Evolutionary conservation across 2,888 invertebrate species (phyloP), one percentile per base, ranked within the genome.

Genomic region (Melanotus villosus): DNA sequence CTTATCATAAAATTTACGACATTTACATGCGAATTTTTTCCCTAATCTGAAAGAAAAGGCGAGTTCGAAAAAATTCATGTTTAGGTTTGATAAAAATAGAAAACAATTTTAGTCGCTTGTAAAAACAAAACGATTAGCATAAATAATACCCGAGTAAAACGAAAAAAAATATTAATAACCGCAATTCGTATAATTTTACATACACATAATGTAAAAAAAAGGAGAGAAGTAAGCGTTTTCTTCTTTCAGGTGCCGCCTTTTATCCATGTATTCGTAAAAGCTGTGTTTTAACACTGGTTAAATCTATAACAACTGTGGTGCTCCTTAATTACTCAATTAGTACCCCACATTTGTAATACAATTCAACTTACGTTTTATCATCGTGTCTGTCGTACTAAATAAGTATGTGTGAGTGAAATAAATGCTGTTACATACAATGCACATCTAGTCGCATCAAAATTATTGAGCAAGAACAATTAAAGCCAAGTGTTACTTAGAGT

Each of bases 401-500:
- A 18, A 43, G 32, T 47, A 30, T 19, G 59, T 59, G 47, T n/a
- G 47, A 60, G 60, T 19, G 60, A 60, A 47, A 60, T 47, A 47
- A 47, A 50, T 47, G 36, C 26, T 26, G 26, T 7, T 26, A 26
- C 45, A 26, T 52, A 5, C 26, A 65, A 43, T 36, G 64, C 52
- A 59, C 58, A 68, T 54, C 58, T 47, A 36, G 50, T 58, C 52
- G 54, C 68, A 58, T 68, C 63, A 58, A 57, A 68, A 65, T 69
- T 74, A 69, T 69, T 73, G 71, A 72, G 75, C 76, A 80, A 75
- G 75, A 78, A 19, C 23, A 56, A 84, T 84, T 84, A 83, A 82
- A 83, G 80, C 81, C 84, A 84, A 83, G 83, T 83, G 83, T 83
- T 82, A 83, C 84, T 82, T 82, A 83, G 80, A 82, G 80, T 80